Base-by-base conservation (phyloP, 2,888 invertebrate genomes). In the Adelognathus sp. region DNA sequence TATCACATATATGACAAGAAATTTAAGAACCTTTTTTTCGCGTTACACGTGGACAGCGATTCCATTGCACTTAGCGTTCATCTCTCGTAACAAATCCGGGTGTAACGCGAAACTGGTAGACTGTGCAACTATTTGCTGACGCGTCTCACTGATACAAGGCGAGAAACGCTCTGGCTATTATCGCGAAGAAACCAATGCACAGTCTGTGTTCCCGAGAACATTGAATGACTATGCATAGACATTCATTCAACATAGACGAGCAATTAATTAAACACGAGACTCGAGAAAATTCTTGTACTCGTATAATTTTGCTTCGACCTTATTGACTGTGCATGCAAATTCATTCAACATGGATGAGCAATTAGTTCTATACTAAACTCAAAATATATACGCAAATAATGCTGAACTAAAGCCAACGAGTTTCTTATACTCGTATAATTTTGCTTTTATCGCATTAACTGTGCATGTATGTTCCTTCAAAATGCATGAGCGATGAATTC, bases 101-200 rank as follows among this genome's bases (percentile, higher is more conserved):
- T 79, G 79, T 66, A 64, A 69, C 52, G 52, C 64, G 79, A 75
- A 75, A 81, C 81, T n/a, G 73, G 72, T 60, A 61, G 76, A 76
- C 56, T 81, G 82, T 81, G 74, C n/a, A 52, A 76, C 52, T 80
- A 86, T 84, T 76, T 73, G 87, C 86, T 88, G 88, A 88, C 83
- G 61, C 76, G 31, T 73, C 54, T 72, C 76, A 80, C 83, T 83
- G 81, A 73, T 69, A 39, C 81, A 46, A 67, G 31, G 54, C 18
- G 18, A 6, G 27, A 52, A 56, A 44, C 31, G 64, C 70, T 79
- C 81, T n/a, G n/a, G n/a, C n/a, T 80, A 82, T 79, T 82, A 81
- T 79, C 76, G 78, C 81, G 81, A 82, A 11, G 36, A 36, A 36
- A 1, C 21, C 3, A 4, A 50, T 50, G 11, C 46, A 46, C 46